Percentiles rank a stretch among this genome's conserved stretches.
Evolutionary conservation across 2,113 vertebrate species (phyloP).

Genomic region (Melierax canorus): DNA sequence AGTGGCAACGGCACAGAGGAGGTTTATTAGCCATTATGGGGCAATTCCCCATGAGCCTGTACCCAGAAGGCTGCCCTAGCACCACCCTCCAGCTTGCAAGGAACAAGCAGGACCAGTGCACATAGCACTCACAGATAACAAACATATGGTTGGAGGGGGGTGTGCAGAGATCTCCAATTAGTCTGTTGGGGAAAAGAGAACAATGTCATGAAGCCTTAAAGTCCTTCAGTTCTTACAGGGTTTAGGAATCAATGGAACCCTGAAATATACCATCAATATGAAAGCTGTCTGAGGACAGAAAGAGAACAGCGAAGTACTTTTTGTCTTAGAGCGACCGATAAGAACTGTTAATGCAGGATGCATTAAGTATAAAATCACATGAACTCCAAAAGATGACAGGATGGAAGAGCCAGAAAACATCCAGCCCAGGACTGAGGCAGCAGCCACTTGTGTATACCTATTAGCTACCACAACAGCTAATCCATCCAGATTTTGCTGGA

Average conservation of each 20-base stretch:
- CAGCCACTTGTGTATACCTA: neutral
- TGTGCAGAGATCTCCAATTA: fast-evolving
- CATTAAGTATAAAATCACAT: neutral
- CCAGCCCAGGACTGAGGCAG: neutral
- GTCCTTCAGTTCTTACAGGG: neutral
- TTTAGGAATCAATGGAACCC: neutral
- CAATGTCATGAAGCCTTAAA: neutral
- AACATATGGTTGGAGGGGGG: fast-evolving
- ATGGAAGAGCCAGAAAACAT: neutral
- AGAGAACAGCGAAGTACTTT: neutral
- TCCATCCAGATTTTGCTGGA: neutral
- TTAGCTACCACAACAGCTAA: neutral
- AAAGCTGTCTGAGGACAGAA: neutral
- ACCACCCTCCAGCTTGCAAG: neutral
- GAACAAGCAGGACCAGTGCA: neutral
- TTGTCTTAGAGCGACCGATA: neutral
- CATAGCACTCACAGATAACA: neutral
- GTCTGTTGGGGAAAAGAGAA: neutral
- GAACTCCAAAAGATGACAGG: neutral
- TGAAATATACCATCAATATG: neutral
- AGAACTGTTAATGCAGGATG: fast-evolving
- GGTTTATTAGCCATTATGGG: neutral
- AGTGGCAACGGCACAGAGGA: neutral
- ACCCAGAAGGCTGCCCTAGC: neutral
- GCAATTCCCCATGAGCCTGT: neutral